Evolutionary conservation across 2,888 invertebrate species (phyloP), one percentile per base, ranked within the genome.

Genomic region (Pseudolycoriella hygida): DNA sequence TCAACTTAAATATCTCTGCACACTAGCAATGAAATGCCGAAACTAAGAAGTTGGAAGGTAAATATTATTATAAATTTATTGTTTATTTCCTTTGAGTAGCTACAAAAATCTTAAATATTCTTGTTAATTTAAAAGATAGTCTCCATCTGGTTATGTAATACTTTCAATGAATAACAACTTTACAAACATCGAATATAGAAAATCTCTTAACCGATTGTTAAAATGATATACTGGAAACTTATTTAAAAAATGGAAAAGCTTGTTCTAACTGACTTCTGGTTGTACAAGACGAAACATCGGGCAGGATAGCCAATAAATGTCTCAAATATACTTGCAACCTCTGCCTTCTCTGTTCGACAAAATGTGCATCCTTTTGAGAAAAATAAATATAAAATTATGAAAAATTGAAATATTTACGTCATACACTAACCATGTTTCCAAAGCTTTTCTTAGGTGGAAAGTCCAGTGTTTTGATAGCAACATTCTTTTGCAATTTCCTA

Each of bases 391-490:
- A 45, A 20, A 41, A 19, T 41, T 39, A 43, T 30, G 14, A 30
- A 37, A 17, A 8, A 8, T 25, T 25, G 25, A 8, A 25, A 25
- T 25, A 19, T 19, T 17, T 41, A 20, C 38, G 10, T 12, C 30
- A 3, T 11, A 4, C 8, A 46, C 50, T 56, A 66, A 87, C 89
- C 73, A 88, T 87, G 65, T 89, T 92, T 20, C 93, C 85, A 54
- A 96, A 73, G 47, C 87, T 83, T 67, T 92, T 94, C 66, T 96
- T 96, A 1, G 90, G 92, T 8, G 96, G 94, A 67, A 96, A 93
- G 59, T 88, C 85, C 58, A 89, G 86, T 3, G 77, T 75, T 17
- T 78, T 74, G 44, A 92, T 77, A 47, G 79, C 70, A 1, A 81
- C 74, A 59, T 88, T 85, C 58, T 88, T 89, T 59, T 83, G 86